Evolutionary conservation across 2,113 vertebrate species (phyloP), one percentile per base, ranked within the genome.

Genomic region (Tautogolabrus adspersus): DNA sequence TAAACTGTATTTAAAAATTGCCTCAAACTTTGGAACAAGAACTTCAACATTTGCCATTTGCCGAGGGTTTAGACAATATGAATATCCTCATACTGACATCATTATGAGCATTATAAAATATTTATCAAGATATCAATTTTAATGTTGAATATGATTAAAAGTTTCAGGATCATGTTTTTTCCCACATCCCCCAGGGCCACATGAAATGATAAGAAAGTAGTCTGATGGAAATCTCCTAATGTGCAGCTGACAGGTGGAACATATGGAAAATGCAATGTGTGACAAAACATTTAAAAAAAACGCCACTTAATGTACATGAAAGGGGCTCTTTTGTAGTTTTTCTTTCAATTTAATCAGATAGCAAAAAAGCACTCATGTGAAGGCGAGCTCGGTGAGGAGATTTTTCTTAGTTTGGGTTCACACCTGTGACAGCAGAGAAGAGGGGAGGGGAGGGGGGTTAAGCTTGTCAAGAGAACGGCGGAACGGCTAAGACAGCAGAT

Each of bases 401-500:
- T 54, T 69, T 60, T n/a, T 12, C 46, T 47, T 59, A 62, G 86
- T 87, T 52, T 75, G 71, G 58, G 38, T 71, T 75, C 68, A 82
- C 89, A 87, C 86, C 83, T 91, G 83, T 81, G 74, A 82, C 78
- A 62, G 67, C 49, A 67, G 66, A 47, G 64, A 40, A 59, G 7
- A 1, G 47, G 37, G 44, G 59, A 7, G 47, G 37, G 51, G 3
- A 34, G 30, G 59, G 44, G 52, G 68, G 26, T 59, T 82, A 82
- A 87, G 72, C 79, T 77, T 77, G 79, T 87, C 78, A 78, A 74
- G 80, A 77, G 68, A 79, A 79, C 52, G 44, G 80, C 23, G 22
- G 68, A 63, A 78, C 62, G 54, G 76, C 64, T 76, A 84, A 87
- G 68, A 87, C 84, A 86, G 88, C 92, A 93, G 91, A 92, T 93